phyloP scores from a whole-genome alignment of 2,113 vertebrate genomes.

The Tetraodon nigroviridis region DNA sequence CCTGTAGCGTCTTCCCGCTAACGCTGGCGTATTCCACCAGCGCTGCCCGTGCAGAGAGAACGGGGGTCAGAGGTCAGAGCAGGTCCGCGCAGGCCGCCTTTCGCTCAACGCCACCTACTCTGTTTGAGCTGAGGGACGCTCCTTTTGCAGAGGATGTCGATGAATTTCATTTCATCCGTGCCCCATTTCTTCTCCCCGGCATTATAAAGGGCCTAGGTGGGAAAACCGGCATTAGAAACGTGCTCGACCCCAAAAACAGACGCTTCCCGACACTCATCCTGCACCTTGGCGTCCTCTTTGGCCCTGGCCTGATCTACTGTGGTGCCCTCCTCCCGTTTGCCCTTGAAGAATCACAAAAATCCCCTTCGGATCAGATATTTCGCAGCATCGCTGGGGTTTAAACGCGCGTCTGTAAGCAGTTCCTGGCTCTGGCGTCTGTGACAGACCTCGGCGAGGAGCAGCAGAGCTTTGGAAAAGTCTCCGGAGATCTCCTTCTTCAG shows the following conservation, averaged over 20 bases:
- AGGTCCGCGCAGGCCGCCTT: too few species aligned
- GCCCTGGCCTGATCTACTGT: constrained; percentile 56
- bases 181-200: constrained; percentile 78
- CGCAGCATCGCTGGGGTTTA: too few species aligned
- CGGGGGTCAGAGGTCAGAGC: too few species aligned
- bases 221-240: background rate
- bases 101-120: constrained; percentile 44
- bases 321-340: constrained; percentile 63
- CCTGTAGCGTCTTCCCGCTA: constrained; percentile 75
- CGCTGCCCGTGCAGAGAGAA: constrained; percentile 47
- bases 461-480: constrained; percentile 70
- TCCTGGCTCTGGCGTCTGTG: background rate
- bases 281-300: constrained; percentile 71
- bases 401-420: too few species aligned
- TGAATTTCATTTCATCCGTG: constrained; percentile 74
- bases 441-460: constrained; percentile 73
- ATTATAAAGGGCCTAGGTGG: constrained; percentile 64
- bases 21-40: constrained; percentile 77
- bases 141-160: constrained; percentile 72
- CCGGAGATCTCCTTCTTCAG: constrained; percentile 72
- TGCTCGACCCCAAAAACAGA: background rate
- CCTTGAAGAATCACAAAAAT: constrained; percentile 39
- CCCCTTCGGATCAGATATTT: background rate
- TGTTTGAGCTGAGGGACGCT: constrained; percentile 74
- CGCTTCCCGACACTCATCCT: background rate